Base-by-base conservation (phyloP, 2,888 invertebrate genomes). In the Campoletis raptor region DNA sequence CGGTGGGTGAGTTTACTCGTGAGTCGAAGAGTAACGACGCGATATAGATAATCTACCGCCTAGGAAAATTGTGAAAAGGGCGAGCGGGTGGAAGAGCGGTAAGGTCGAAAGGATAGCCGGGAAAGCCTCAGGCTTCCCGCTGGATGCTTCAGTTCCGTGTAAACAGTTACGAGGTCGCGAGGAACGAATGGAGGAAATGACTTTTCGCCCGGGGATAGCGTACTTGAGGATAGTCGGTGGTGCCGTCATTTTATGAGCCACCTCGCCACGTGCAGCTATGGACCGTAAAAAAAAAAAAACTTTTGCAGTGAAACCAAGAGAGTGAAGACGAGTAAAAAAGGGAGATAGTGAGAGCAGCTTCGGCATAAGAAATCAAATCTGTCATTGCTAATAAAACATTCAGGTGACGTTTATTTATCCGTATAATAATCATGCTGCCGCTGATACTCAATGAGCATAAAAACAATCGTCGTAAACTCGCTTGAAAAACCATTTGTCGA, bases 161-260 rank as follows among this genome's bases (percentile, higher is more conserved):
- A 85, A 85, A 85, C 85, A 85, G 85, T 85, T 85, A 82, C 82
- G 85, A 85, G 85, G 85, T 85, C 85, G 81, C 85, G 77, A 85
- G 72, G 77, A 85, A 82, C 81, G 79, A 85, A 79, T 82, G 83
- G 76, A 82, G 88, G 88, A 88, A 88, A 88, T 87, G 86, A 86
- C 86, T 88, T 88, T 88, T 85, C 74, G 85, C 81, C 83, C 67
- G 76, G 81, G 87, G 77, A 66, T 15, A 54, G 82, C 81, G 74
- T 81, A 85, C 87, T 86, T 81, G 83, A 85, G 86, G 85, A 87
- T 87, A 86, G 81, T 86, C 79, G 81, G 81, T 78, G 69, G 81
- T 85, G 76, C 78, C 45, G 72, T 79, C 81, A 79, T 88, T 87
- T 88, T 87, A 88, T 88, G 87, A 87, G 83, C 61, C 40, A 45